phyloP scores from a whole-genome alignment of 2,888 invertebrate species.

The Anaspis maculata region DNA sequence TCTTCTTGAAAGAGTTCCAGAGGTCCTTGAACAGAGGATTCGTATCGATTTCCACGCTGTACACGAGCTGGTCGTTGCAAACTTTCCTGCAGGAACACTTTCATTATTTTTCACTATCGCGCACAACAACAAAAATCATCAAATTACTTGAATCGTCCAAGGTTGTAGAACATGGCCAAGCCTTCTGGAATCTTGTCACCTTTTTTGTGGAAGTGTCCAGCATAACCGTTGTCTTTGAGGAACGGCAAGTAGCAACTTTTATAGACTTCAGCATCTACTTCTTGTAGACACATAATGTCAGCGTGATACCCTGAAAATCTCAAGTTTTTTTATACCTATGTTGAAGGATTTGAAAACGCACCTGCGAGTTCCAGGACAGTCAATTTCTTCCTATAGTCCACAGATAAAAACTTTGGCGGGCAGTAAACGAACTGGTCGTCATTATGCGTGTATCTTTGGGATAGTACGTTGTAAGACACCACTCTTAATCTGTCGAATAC shows the following conservation, averaged over 20 bases:
- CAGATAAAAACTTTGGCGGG: constrained; percentile 66
- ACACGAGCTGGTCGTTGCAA: constrained; percentile 41
- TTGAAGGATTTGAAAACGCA: constrained; percentile 26
- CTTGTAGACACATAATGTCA: constrained; percentile 88
- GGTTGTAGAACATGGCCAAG: constrained; percentile 67
- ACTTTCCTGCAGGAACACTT: constrained; percentile 12
- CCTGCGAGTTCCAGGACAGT: constrained; percentile 75
- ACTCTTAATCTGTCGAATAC: constrained; percentile 52
- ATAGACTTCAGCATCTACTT: constrained; percentile 79
- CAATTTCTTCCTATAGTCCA: constrained; percentile 82
- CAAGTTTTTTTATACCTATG: too few relatives aligned
- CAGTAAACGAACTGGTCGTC: constrained; percentile 79
- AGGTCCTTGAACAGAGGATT: constrained; percentile 47
- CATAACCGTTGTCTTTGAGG: constrained; percentile 48
- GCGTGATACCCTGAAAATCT: constrained; percentile 78
- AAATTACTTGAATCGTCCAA: constrained; percentile 60
- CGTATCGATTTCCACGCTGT: constrained; percentile 49
- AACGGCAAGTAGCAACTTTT: constrained; percentile 55
- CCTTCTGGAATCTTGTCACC: constrained; percentile 73
- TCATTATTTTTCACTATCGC: too few relatives aligned
- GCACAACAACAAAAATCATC: too few relatives aligned
- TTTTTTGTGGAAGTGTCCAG: constrained; percentile 62
- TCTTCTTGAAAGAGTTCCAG: constrained; percentile 50
- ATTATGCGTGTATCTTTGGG: constrained; percentile 85
- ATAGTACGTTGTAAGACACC: constrained; percentile 83